Conservation (phyloP, 2,888 invertebrate genomes). For the Platycheirus rosarum region DNA sequence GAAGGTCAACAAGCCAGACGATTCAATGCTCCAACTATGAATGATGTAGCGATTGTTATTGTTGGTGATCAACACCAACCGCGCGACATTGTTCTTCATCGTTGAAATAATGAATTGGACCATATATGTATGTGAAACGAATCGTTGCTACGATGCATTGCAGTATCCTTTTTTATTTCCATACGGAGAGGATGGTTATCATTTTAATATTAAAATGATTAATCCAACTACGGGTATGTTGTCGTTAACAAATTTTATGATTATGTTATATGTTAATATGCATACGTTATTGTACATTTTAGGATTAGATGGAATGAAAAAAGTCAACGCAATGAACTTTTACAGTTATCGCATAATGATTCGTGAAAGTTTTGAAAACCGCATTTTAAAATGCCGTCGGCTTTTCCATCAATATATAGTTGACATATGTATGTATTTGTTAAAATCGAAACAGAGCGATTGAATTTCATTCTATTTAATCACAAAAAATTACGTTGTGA, state of each 20-base stretch:
- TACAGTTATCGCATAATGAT: constrained; percentile 5
- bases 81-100: neutral
- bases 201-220: constrained; percentile 28
- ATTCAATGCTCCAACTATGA: too few species aligned
- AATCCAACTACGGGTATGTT: constrained; percentile 24
- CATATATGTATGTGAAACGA: too few species aligned
- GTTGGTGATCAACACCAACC: too few species aligned
- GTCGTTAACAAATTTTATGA: constrained; percentile 12
- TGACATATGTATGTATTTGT: constrained; percentile 37
- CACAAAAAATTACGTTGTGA: constrained; percentile 13
- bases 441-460: constrained; percentile 38
- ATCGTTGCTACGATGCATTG: too few species aligned
- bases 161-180: too few species aligned
- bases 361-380: neutral
- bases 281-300: too few species aligned
- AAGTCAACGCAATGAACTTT: constrained; percentile 8
- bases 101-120: neutral
- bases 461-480: constrained; percentile 28
- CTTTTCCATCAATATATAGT: constrained; percentile 9
- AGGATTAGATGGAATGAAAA: neutral
- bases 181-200: too few species aligned
- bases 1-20: too few species aligned
- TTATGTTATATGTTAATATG: too few species aligned
- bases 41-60: too few species aligned
- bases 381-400: neutral